phyloP scores from a whole-genome alignment of 2,888 invertebrate species.

The Diarsia dahlii region DNA sequence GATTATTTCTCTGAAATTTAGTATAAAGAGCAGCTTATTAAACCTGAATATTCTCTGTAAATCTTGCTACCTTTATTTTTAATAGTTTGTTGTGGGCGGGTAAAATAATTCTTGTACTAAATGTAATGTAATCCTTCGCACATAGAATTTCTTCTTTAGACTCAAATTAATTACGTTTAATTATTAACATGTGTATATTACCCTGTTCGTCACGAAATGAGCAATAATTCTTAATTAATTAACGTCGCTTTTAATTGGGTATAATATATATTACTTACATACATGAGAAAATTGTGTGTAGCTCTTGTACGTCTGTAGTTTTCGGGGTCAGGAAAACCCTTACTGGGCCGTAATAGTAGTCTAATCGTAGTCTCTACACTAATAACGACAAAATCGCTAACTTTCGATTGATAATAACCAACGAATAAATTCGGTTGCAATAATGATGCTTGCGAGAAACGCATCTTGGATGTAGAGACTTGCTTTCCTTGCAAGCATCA shows the following conservation, averaged over 20 bases:
- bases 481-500: too few relatives aligned
- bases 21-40: slow-evolving; percentile 34
- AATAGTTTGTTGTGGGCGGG: slow-evolving; percentile 26
- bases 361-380: too few relatives aligned
- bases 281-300: neutral
- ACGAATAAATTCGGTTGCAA: too few relatives aligned
- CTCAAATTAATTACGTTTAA: slow-evolving; percentile 41
- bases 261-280: neutral
- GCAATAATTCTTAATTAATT: slow-evolving; percentile 27
- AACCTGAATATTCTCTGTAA: slow-evolving; percentile 33
- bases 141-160: slow-evolving; percentile 14
- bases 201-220: slow-evolving; percentile 7
- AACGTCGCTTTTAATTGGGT: slow-evolving; percentile 7
- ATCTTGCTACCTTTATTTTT: slow-evolving; percentile 16
- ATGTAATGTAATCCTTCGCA: slow-evolving; percentile 45
- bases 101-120: slow-evolving; percentile 14
- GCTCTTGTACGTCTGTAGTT: neutral
- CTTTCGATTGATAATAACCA: too few relatives aligned
- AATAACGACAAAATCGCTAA: too few relatives aligned
- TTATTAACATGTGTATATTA: slow-evolving; percentile 30
- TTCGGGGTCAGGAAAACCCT: neutral
- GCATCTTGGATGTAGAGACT: too few relatives aligned
- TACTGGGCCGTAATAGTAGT: too few relatives aligned
- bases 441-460: too few relatives aligned
- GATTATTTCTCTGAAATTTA: slow-evolving; percentile 36